Evolutionary conservation across 2,113 vertebrate genomes (phyloP), one percentile per base, ranked within the genome.

Genomic region (Syrmaticus mikado): DNA sequence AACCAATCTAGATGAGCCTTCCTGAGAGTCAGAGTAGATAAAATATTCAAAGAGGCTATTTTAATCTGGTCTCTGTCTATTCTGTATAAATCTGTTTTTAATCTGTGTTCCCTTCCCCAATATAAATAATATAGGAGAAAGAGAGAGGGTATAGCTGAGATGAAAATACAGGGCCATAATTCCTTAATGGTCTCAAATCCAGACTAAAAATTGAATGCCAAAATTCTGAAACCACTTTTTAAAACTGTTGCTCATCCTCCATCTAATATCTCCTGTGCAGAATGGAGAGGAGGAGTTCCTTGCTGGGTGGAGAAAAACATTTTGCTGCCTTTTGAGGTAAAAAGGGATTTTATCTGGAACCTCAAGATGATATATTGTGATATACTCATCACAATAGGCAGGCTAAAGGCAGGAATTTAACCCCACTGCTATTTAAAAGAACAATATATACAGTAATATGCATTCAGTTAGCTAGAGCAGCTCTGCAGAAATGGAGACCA

Each of bases 21-120:
- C 52, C 73, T 68, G 25, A 84, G 80, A 82, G 43, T 79, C 80
- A 79, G 88, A 84, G 70, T 48, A 72, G 80, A 88, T 93, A 90
- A 96, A 96, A 93, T 96, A 96, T 94, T 95, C 48, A 93, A 77
- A 68, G 25, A 93, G 40, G 53, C 57, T 92, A 46, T 90, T 96
- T 92, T 90, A 94, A 86, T 92, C 68, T 93, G 46, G 38, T 79
- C 30, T 78, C 61, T 77, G 11, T 53, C 85, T 82, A 70, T 88
- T 71, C 52, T 72, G 52, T 75, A 81, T 75, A 94, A 96, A 90
- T 88, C 27, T 93, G 78, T 15, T 92, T 67, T 62, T 89, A 90
- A 93, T 94, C 80, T 94, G 38, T 77, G 32, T 71, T 95, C 72
- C 38, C 10, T 77, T 83, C 67, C 27, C 55, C 72, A 46, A 30